phyloP scores from a whole-genome alignment of 2,113 vertebrate genomes.

The Chamaea fasciata region DNA sequence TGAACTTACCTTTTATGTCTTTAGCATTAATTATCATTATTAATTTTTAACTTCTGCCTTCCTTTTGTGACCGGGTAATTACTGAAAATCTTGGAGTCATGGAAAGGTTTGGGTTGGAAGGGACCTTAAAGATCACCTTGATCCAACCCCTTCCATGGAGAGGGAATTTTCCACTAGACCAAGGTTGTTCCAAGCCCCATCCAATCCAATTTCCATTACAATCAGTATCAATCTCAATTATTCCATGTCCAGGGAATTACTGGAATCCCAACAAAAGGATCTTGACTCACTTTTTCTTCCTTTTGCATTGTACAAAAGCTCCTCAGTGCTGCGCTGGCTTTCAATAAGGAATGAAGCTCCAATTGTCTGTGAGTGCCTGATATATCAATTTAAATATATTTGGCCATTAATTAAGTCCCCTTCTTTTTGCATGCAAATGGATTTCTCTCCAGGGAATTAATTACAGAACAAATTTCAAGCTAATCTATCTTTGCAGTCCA shows the following conservation, averaged over 20 bases:
- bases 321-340: neutral
- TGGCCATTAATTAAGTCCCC: slow-evolving; percentile 42
- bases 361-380: slow-evolving; percentile 15
- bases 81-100: neutral
- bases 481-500: slow-evolving; percentile 51
- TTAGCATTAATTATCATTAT: neutral
- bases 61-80: neutral
- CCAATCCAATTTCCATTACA: neutral
- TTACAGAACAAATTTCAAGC: slow-evolving; percentile 42
- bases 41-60: neutral
- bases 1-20: neutral
- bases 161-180: neutral
- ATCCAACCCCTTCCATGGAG: neutral
- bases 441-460: slow-evolving; percentile 51
- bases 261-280: neutral
- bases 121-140: neutral
- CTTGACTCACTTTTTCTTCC: neutral
- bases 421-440: slow-evolving; percentile 40
- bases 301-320: neutral
- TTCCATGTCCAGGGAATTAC: neutral
- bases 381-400: slow-evolving; percentile 56
- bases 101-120: neutral
- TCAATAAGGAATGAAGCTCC: neutral
- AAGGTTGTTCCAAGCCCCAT: neutral
- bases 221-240: neutral